A percentile compares a stretch with the other conserved stretches of the same genome.
These are phyloP conservation scores for Leptinotarsa lineolata DNA, from an alignment of 1,140 invertebrate species.

Conservation along the genomic window DNA sequence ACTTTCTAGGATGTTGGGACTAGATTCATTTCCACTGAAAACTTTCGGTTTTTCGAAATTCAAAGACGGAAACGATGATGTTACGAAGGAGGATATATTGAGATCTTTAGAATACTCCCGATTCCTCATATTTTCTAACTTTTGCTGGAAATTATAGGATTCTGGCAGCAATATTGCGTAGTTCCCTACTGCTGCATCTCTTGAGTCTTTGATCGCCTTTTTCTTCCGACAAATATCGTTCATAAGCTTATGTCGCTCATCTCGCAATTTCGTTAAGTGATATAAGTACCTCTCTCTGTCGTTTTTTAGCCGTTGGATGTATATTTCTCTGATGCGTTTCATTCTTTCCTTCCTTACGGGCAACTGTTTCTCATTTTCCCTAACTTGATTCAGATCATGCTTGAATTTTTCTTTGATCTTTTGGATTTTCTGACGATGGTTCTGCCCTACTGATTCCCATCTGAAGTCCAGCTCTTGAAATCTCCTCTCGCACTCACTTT, in stretches of 20 bases:
- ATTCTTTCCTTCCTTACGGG: constrained; percentile 37
- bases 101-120: background rate
- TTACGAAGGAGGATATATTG: background rate
- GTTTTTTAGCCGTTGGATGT: constrained; percentile 35
- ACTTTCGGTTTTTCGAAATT: background rate
- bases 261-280: constrained; percentile 37
- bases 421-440: constrained; percentile 39
- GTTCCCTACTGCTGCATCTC: constrained; percentile 40
- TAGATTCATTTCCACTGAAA: background rate
- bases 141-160: constrained; percentile 30
- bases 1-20: background rate
- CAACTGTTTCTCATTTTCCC: constrained; percentile 35
- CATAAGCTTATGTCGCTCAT: constrained; percentile 32
- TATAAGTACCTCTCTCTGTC: constrained; percentile 39
- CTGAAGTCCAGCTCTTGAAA: constrained; percentile 42
- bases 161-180: constrained; percentile 32
- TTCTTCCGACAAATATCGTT: constrained; percentile 32
- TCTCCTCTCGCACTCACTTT: constrained; percentile 45
- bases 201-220: constrained; percentile 10
- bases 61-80: background rate
- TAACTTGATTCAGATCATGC: constrained; percentile 36
- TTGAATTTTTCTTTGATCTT: constrained; percentile 42
- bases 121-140: constrained; percentile 33
- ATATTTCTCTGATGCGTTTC: constrained; percentile 37
- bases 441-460: constrained; percentile 35